These are phyloP conservation scores for Troides helena DNA, from an alignment of 2,888 invertebrate genomes.

Conservation along the genomic window DNA sequence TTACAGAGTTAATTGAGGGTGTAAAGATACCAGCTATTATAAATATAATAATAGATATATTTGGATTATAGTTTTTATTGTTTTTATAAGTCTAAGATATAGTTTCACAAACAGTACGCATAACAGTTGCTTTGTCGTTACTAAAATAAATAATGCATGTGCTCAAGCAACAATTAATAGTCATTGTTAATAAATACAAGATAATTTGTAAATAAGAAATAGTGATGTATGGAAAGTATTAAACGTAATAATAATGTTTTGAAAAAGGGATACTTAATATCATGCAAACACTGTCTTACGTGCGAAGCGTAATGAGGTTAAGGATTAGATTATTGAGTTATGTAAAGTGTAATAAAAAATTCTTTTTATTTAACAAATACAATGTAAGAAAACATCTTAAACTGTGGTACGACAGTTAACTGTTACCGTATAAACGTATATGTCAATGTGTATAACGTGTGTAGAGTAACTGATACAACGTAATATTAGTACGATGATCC, in stretches of 20 bases:
- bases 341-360: constrained; percentile 32
- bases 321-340: background rate
- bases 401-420: constrained; percentile 43
- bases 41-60: constrained; percentile 53
- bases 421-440: constrained; percentile 36
- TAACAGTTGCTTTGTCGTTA: constrained; percentile 68
- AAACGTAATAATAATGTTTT: constrained; percentile 17
- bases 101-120: constrained; percentile 71
- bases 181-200: constrained; percentile 38
- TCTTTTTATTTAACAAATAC: constrained; percentile 33
- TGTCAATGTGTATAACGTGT: constrained; percentile 57
- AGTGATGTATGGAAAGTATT: constrained; percentile 48
- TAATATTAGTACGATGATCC: constrained; percentile 72
- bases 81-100: constrained; percentile 49
- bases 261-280: constrained; percentile 4
- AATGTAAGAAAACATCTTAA: constrained; percentile 75
- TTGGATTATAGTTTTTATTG: constrained; percentile 51
- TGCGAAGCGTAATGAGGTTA: constrained; percentile 13
- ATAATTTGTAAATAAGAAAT: constrained; percentile 52
- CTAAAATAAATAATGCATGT: constrained; percentile 59
- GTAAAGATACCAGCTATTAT: constrained; percentile 61
- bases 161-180: constrained; percentile 66
- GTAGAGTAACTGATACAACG: constrained; percentile 60
- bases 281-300: constrained; percentile 14
- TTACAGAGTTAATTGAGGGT: constrained; percentile 67